Evolutionary conservation across 1,140 invertebrate species (phyloP).

Genomic region (Ostrea denselamellosa): DNA sequence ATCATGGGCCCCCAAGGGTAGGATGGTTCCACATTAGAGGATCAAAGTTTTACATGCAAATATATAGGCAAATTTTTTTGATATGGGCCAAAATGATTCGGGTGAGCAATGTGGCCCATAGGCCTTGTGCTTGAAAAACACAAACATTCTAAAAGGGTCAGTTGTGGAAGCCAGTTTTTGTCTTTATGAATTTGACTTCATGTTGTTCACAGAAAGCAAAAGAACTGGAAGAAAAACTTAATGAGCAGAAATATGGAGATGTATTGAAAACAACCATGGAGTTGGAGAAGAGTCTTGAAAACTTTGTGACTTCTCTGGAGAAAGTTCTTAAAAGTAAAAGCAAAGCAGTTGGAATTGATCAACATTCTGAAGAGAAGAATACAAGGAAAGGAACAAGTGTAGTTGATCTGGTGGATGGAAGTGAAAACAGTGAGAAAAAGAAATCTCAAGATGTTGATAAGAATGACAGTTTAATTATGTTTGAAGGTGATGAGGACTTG

Average conservation of each 20-base stretch:
- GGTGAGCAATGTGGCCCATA: no score
- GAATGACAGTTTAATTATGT: conserved; percentile 1
- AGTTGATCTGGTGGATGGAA: neutral
- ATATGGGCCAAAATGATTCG: no score
- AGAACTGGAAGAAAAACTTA: conserved; percentile 8
- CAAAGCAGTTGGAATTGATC: neutral
- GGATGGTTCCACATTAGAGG: no score
- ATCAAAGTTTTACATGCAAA: no score
- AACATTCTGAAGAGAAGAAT: neutral
- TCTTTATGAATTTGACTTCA: neutral
- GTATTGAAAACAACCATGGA: conserved; percentile 33
- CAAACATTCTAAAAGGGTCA: no score
- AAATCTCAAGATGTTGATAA: neutral
- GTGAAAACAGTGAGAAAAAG: neutral
- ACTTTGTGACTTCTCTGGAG: conserved; percentile 4
- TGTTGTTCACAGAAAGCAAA: conserved; percentile 2
- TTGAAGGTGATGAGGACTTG: conserved; percentile 13
- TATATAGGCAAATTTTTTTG: no score
- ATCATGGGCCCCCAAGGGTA: no score
- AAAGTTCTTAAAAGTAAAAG: conserved; percentile 20
- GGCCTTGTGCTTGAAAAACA: no score
- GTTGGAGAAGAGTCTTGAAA: conserved; percentile 12
- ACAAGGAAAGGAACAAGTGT: neutral
- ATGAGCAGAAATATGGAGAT: conserved; percentile 28
- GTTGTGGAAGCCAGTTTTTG: no score